phyloP scores from a whole-genome alignment of 2,113 vertebrate genomes.

The Orientallactaga bullata region DNA sequence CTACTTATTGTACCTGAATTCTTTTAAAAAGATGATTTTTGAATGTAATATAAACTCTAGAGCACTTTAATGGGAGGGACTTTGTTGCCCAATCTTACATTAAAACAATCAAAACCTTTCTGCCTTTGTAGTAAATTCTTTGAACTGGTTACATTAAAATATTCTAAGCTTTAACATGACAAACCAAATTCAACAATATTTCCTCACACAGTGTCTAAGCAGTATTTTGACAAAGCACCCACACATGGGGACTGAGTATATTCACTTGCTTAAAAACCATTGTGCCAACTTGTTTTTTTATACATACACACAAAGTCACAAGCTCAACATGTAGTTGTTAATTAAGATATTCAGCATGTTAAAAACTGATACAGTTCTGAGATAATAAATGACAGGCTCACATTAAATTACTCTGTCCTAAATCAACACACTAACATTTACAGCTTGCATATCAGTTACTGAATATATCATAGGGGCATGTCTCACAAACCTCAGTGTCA shows the following conservation, averaged over 20 bases:
- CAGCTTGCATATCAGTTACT: conserved; percentile 22
- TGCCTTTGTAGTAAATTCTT: conserved; percentile 56
- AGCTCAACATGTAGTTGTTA: background rate
- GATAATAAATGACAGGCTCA: background rate
- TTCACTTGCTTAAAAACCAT: background rate
- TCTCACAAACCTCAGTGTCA: background rate
- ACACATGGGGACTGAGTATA: background rate
- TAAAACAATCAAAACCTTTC: conserved; percentile 57
- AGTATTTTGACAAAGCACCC: conserved; percentile 38
- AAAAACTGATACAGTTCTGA: background rate
- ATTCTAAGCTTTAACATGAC: conserved; percentile 22
- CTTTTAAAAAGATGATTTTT: conserved; percentile 59
- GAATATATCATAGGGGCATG: background rate
- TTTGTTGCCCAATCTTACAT: conserved; percentile 63
- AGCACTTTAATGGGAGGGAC: conserved; percentile 32
- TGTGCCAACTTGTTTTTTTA: conserved; percentile 17
- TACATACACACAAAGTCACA: conserved; percentile 8
- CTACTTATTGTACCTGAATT: conserved; percentile 48
- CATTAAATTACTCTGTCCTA: background rate
- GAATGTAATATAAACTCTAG: conserved; percentile 46
- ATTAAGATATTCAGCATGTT: background rate
- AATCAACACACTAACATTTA: conserved; percentile 20
- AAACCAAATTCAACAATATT: conserved; percentile 1
- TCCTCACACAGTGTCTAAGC: background rate
- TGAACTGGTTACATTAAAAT: conserved; percentile 18